Conservation (phyloP, 2,888 invertebrate genomes). For the Osedax fenrisi region DNA sequence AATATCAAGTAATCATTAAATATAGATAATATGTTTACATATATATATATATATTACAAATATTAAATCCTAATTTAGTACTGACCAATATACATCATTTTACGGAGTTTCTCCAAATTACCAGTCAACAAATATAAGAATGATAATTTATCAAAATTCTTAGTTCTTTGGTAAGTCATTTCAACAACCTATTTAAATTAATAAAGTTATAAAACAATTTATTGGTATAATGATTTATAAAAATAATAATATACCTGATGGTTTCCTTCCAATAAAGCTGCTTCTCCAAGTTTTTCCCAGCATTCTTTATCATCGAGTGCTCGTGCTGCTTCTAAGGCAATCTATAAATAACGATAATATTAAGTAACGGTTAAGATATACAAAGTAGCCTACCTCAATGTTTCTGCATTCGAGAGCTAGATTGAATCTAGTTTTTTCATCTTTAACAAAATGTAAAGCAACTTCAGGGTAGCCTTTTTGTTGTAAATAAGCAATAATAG, state of each 20-base stretch:
- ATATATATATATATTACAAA: too few species aligned
- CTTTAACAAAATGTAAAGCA: slow-evolving; percentile 95
- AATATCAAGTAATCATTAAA: too few species aligned
- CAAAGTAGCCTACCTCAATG: slow-evolving; percentile 63
- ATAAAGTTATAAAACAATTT: too few species aligned
- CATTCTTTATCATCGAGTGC: slow-evolving; percentile 81
- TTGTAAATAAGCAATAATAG: slow-evolving; percentile 93
- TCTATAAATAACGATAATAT: slow-evolving; percentile 39
- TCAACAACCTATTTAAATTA: slow-evolving; percentile 64
- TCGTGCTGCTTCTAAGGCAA: slow-evolving; percentile 84
- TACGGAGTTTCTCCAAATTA: slow-evolving; percentile 85
- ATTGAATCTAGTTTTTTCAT: slow-evolving; percentile 87
- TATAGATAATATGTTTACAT: neutral
- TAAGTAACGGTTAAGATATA: too few species aligned
- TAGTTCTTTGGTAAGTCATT: slow-evolving; percentile 98
- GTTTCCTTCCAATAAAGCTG: slow-evolving; percentile 72
- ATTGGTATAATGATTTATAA: too few species aligned
- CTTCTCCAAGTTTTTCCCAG: slow-evolving; percentile 87
- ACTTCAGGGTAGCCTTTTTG: slow-evolving; percentile 99
- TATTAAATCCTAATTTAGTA: too few species aligned
- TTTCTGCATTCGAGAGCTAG: slow-evolving; percentile 94
- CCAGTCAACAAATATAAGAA: slow-evolving; percentile 96
- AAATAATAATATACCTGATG: slow-evolving; percentile 12
- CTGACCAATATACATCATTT: slow-evolving; percentile 84
- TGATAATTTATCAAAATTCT: slow-evolving; percentile 94